Base-by-base conservation (phyloP, 1,140 invertebrate genomes). In the Drosophila quadrilineata region DNA sequence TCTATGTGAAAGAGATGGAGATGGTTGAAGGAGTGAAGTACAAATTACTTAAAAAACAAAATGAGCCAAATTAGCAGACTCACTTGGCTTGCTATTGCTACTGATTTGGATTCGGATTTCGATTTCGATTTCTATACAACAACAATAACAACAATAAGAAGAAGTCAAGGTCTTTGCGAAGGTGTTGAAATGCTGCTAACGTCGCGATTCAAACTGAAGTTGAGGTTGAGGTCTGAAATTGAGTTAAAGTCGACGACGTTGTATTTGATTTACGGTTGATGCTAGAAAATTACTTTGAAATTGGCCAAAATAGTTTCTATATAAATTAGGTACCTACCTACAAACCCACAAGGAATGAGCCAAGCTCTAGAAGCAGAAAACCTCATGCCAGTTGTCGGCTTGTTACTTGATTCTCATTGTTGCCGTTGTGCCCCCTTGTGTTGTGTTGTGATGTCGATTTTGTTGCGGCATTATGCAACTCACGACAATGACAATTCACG, bases 401-500 rank as follows among this genome's bases (percentile, higher is more conserved):
- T 52, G 53, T 36, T 57, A 35, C 19, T n/a, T n/a, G n/a, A n/a
- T n/a, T n/a, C n/a, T n/a, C n/a, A 24, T 48, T 53, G 54, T 35
- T 49, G 38, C 12, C 28, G 38, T 38, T 50, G 52, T 8, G n/a
- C n/a, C n/a, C n/a, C n/a, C n/a, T n/a, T 35, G 33, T 54, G 46
- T 17, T 45, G 40, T 31, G 41, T 45, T 22, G 36, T 56, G 73
- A 63, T 82, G 77, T 84, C 79, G 77, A 73, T 82, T 84, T 73
- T 85, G 73, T 84, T n/a, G 79, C 77, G 77, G 77, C 77, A 82
- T 82, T 87, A 87, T 87, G 80, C 76, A 87, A 87, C 82, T 87
- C 84, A 87, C 84, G 84, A 87, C 84, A 87, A 87, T 87, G 84
- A 87, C 84, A 87, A 87, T 87, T 87, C 84, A 87, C 84, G 84